Conservation (phyloP, 2,888 invertebrate species). For the Callosobruchus maculatus region DNA sequence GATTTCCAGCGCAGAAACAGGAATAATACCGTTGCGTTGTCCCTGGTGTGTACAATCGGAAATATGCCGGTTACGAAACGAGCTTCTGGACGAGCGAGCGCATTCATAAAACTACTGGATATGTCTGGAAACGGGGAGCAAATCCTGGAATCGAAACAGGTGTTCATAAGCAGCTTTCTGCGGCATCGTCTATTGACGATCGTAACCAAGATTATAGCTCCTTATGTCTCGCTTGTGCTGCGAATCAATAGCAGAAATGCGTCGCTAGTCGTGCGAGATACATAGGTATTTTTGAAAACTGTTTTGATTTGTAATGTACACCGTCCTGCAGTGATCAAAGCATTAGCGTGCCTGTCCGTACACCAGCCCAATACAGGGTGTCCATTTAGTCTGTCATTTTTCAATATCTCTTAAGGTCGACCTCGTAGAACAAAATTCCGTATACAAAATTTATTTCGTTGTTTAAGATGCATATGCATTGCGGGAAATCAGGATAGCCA, state of each 20-base stretch:
- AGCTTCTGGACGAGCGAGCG: neutral
- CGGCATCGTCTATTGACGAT: neutral
- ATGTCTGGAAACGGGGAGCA: neutral
- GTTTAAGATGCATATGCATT: too few relatives aligned
- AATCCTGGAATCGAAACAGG: neutral
- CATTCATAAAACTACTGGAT: neutral
- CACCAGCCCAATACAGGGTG: too few relatives aligned
- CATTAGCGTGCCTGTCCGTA: too few relatives aligned
- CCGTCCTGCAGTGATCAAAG: too few relatives aligned
- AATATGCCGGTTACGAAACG: neutral
- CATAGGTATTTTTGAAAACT: too few relatives aligned
- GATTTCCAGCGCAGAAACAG: neutral
- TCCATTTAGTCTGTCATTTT: too few relatives aligned
- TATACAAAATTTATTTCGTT: too few relatives aligned
- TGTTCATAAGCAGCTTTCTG: neutral
- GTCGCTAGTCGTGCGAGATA: neutral
- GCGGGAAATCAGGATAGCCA: too few relatives aligned
- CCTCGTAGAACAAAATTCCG: too few relatives aligned
- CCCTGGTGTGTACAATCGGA: neutral
- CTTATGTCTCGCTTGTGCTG: neutral
- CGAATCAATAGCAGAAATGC: neutral
- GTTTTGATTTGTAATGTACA: too few relatives aligned
- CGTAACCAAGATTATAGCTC: neutral
- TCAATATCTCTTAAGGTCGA: too few relatives aligned
- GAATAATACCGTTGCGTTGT: neutral